A percentile compares a stretch with the other conserved stretches of the same genome.
Evolutionary conservation across 2,113 vertebrate genomes (phyloP).

Genomic region (Isurus oxyrinchus): DNA sequence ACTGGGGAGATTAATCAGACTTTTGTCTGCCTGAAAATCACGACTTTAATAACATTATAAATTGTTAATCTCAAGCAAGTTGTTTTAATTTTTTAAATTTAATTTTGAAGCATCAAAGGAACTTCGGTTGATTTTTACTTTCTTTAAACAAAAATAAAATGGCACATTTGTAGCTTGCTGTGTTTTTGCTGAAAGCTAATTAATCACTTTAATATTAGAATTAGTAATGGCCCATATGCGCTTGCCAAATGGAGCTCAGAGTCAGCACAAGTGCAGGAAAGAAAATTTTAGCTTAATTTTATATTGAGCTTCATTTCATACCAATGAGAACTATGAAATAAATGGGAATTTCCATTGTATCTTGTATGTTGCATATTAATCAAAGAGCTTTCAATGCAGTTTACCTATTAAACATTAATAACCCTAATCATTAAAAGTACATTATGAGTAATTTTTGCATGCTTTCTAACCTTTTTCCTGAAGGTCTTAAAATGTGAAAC

Average conservation of each 20-base stretch:
- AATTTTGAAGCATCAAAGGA: background rate
- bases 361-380: background rate
- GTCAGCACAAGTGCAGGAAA: background rate
- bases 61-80: background rate
- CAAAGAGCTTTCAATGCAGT: background rate
- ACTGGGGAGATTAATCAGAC: background rate
- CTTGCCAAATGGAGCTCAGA: background rate
- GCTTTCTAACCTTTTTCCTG: slow-evolving; percentile 31
- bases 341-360: slow-evolving; percentile 9
- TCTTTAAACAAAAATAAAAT: slow-evolving; percentile 12
- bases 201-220: slow-evolving; percentile 10
- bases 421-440: slow-evolving; percentile 9
- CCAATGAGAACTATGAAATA: background rate
- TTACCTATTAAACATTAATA: slow-evolving; percentile 32
- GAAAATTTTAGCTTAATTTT: background rate
- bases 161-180: background rate
- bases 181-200: slow-evolving; percentile 13
- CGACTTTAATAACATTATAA: background rate
- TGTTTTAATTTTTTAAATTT: background rate
- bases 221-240: background rate
- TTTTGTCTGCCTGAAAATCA: slow-evolving; percentile 2
- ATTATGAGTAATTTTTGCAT: slow-evolving; percentile 8
- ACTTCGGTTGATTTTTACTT: background rate
- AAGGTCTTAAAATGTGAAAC: slow-evolving; percentile 13
- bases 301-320: background rate